Conservation (phyloP, 2,797 vertebrate species). For the Podarcis lilfordi region DNA sequence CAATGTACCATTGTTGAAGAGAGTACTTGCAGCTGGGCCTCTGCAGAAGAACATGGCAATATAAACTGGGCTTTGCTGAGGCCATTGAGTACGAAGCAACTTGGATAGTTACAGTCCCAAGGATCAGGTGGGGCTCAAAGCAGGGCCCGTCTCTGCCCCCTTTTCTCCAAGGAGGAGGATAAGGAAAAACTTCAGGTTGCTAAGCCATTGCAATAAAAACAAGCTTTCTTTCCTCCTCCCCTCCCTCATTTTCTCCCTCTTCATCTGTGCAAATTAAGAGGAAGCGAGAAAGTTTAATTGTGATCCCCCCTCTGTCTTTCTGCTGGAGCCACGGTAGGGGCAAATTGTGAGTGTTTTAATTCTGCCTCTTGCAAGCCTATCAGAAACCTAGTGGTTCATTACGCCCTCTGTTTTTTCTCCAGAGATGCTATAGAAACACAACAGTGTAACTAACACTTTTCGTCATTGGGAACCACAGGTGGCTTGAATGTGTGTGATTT, state of each 20-base stretch:
- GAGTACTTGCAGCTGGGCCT: too few species aligned
- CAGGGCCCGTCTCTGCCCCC: neutral
- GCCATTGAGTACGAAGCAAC: neutral
- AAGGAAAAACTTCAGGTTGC: constrained; percentile 20
- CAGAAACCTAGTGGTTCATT: constrained; percentile 60
- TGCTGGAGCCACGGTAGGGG: constrained; percentile 38
- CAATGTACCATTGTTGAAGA: too few species aligned
- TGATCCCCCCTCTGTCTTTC: constrained; percentile 45
- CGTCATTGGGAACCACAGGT: constrained; percentile 70
- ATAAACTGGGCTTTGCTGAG: neutral
- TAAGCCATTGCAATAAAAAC: constrained; percentile 26
- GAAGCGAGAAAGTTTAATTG: constrained; percentile 65
- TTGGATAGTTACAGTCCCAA: neutral
- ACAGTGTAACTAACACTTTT: constrained; percentile 75
- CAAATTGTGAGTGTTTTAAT: constrained; percentile 67
- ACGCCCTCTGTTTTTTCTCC: constrained; percentile 67
- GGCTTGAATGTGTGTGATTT: constrained; percentile 67
- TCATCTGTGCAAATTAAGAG: constrained; percentile 60
- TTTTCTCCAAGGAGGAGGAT: neutral
- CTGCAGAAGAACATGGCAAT: too few species aligned
- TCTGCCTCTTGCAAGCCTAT: constrained; percentile 60
- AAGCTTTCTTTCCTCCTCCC: constrained; percentile 20
- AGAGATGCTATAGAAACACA: constrained; percentile 70
- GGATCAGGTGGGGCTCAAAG: neutral
- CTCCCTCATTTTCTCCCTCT: constrained; percentile 13